These are phyloP conservation scores for Taxidea taxus DNA, from an alignment of 2,113 vertebrate species.

Conservation along the genomic window DNA sequence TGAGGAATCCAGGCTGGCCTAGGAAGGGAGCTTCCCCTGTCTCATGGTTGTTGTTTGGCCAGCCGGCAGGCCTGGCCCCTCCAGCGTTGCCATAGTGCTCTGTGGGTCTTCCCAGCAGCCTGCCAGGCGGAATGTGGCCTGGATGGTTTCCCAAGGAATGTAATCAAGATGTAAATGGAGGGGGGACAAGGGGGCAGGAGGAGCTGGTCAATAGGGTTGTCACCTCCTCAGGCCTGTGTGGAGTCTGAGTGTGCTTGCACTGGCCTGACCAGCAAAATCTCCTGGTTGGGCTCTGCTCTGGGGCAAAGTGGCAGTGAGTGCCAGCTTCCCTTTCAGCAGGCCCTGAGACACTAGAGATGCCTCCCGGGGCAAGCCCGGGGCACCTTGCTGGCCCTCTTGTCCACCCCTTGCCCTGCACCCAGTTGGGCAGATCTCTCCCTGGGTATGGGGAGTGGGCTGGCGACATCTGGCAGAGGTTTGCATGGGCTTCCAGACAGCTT, in stretches of 20 bases:
- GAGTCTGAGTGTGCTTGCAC: constrained; percentile 27
- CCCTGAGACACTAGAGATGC: constrained; percentile 1
- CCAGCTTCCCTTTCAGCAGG: constrained; percentile 11
- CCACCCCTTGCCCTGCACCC: background rate
- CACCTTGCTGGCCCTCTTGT: background rate
- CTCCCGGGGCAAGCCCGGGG: background rate
- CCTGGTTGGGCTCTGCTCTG: constrained; percentile 72
- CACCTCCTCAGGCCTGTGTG: constrained; percentile 69
- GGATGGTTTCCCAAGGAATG: constrained; percentile 84
- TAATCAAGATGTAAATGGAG: constrained; percentile 81
- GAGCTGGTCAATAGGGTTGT: constrained; percentile 74
- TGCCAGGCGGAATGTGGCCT: constrained; percentile 76
- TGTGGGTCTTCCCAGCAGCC: constrained; percentile 67
- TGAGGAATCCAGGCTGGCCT: constrained; percentile 49
- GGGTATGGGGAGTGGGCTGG: background rate
- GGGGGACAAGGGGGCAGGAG: constrained; percentile 9
- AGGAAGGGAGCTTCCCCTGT: constrained; percentile 41
- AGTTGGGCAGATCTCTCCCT: background rate
- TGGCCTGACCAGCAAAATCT: constrained; percentile 71
- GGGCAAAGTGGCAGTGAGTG: constrained; percentile 13
- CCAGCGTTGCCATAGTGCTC: constrained; percentile 71
- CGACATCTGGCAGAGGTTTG: constrained; percentile 67
- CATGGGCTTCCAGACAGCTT: background rate
- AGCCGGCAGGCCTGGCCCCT: constrained; percentile 3
- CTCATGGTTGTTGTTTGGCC: background rate